A percentile compares a stretch with the other conserved stretches of the same genome.
These are phyloP conservation scores for Lates calcarifer DNA, from an alignment of 2,113 vertebrate genomes.

Conservation along the genomic window DNA sequence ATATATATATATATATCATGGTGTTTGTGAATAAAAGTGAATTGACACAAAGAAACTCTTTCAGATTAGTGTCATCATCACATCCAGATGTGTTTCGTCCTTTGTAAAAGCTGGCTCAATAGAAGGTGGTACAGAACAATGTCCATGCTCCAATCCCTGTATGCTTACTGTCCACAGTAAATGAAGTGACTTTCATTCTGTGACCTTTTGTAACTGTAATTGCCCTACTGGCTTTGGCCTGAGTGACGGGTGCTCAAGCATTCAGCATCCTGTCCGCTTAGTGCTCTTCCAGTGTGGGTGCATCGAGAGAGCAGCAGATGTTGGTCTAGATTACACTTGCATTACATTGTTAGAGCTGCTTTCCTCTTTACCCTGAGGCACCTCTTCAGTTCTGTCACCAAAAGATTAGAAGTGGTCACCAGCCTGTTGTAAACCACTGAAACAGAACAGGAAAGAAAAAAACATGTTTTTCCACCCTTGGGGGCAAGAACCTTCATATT, in stretches of 20 bases:
- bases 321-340: conserved; percentile 33
- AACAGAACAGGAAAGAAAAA: not conserved
- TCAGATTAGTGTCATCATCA: no score
- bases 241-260: conserved; percentile 2
- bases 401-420: conserved; percentile 29
- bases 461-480: conserved; percentile 5
- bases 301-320: conserved; percentile 37
- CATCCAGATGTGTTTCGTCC: no score
- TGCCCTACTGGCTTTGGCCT: not conserved
- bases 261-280: conserved; percentile 7
- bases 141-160: no score
- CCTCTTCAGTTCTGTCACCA: conserved; percentile 37
- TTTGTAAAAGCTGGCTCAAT: not conserved
- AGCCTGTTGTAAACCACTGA: conserved; percentile 42
- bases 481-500: conserved; percentile 34
- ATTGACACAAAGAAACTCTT: no score
- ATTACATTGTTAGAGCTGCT: conserved; percentile 33
- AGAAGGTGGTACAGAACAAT: not conserved
- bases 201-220: not conserved
- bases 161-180: not conserved
- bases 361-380: conserved; percentile 27
- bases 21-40: no score
- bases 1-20: no score
- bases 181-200: not conserved
- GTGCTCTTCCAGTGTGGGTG: not conserved